Percentiles rank a stretch among this genome's conserved stretches.
phyloP scores from a whole-genome alignment of 2,113 vertebrate species.

The Pituophis catenifer region DNA sequence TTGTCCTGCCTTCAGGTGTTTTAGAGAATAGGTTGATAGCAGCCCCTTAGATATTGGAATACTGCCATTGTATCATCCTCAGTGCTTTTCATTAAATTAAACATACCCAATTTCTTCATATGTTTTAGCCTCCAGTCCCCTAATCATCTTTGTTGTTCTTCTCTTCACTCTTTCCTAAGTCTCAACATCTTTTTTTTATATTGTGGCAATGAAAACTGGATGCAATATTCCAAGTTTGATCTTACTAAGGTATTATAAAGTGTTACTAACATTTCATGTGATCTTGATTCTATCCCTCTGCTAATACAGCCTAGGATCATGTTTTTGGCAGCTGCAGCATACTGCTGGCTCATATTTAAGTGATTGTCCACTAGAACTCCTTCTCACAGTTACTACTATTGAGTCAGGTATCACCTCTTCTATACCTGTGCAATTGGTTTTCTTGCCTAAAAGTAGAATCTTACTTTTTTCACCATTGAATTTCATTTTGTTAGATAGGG shows the following conservation, averaged over 20 bases:
- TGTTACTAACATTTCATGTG: not conserved
- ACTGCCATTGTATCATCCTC: not conserved
- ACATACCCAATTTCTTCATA: not conserved
- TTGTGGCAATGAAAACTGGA: not conserved
- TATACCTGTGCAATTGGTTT: not conserved
- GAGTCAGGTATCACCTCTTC: not conserved
- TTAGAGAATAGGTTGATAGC: not conserved
- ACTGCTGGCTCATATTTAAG: not conserved
- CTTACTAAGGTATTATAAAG: not conserved
- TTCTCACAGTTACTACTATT: not conserved
- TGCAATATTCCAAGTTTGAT: not conserved
- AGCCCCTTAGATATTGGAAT: not conserved
- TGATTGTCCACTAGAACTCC: not conserved
- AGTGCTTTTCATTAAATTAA: not conserved
- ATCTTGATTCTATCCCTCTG: not conserved
- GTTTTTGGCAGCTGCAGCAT: not conserved
- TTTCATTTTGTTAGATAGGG: not conserved
- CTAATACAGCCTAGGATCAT: not conserved
- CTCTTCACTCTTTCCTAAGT: not conserved
- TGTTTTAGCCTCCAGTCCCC: not conserved
- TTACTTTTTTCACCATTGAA: not conserved
- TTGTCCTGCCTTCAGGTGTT: too few species aligned
- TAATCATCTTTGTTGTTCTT: not conserved
- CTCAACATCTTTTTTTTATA: not conserved
- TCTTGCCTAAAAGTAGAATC: not conserved